Conservation (phyloP, 2,888 invertebrate species). For the Busseola fusca region DNA sequence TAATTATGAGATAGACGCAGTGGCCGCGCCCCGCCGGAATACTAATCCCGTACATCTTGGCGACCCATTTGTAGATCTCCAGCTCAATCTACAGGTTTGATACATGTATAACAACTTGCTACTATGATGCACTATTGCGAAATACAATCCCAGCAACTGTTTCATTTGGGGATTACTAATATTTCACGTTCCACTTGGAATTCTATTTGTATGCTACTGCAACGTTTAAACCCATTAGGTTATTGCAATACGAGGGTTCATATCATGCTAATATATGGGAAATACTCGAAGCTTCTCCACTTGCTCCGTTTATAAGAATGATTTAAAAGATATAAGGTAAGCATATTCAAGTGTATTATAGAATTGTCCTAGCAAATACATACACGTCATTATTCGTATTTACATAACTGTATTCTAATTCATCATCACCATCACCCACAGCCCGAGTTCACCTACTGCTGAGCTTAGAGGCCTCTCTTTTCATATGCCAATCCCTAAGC, state of each 20-base stretch:
- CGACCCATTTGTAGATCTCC: constrained; percentile 33
- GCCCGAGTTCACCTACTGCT: background rate
- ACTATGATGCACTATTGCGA: constrained; percentile 42
- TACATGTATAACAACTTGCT: constrained; percentile 7
- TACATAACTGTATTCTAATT: constrained; percentile 11
- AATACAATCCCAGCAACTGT: constrained; percentile 35
- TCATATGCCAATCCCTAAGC: background rate
- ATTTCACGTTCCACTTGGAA: constrained; percentile 60
- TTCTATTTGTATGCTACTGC: constrained; percentile 56
- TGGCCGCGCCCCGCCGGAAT: constrained; percentile 27
- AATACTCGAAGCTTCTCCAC: constrained; percentile 36
- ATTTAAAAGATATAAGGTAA: too few relatives aligned
- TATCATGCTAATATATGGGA: constrained; percentile 56
- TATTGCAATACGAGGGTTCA: constrained; percentile 54
- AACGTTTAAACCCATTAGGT: constrained; percentile 55
- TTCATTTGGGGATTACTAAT: constrained; percentile 52
- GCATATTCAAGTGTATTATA: background rate
- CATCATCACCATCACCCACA: background rate
- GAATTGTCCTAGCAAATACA: constrained; percentile 1
- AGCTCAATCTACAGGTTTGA: constrained; percentile 6
- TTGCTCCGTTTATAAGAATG: constrained; percentile 11
- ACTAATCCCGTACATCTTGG: constrained; percentile 40
- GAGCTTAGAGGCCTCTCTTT: background rate
- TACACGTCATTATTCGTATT: constrained; percentile 7
- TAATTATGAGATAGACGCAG: constrained; percentile 32